Conservation (phyloP, 2,888 invertebrate genomes). For the Pantelozetes paolii region DNA sequence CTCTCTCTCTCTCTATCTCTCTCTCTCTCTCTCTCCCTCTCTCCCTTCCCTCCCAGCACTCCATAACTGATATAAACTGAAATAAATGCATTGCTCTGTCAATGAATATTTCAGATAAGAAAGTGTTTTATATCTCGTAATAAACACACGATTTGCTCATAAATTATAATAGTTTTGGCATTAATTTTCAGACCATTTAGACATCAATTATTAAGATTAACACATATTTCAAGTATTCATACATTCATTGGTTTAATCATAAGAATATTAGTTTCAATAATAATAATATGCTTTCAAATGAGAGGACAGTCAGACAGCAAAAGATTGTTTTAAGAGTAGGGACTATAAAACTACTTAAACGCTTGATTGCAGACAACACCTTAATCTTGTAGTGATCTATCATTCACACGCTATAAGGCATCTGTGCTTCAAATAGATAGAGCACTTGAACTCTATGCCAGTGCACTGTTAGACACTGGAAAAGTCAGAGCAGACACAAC, state of each 20-base stretch:
- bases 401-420: slow-evolving; percentile 25
- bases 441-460: slow-evolving; percentile 17
- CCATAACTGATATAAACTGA: too few species aligned
- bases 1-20: too few species aligned
- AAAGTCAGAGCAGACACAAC: background rate
- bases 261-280: background rate
- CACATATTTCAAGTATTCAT: background rate
- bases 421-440: slow-evolving; percentile 22
- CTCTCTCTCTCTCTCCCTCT: too few species aligned
- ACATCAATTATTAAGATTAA: slow-evolving; percentile 21
- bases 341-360: slow-evolving; percentile 10
- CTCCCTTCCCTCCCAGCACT: too few species aligned
- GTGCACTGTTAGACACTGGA: background rate
- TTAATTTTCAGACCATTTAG: slow-evolving; percentile 3
- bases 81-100: background rate
- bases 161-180: too few species aligned
- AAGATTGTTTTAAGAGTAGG: background rate
- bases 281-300: background rate
- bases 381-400: slow-evolving; percentile 34
- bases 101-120: slow-evolving; percentile 4
- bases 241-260: background rate
- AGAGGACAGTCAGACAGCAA: background rate
- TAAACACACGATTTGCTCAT: background rate
- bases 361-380: slow-evolving; percentile 31
- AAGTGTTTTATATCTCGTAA: background rate